Percentiles rank a stretch among this genome's conserved stretches.
Conservation (phyloP, 2,888 invertebrate species). For the Oligia fasciuncula region DNA sequence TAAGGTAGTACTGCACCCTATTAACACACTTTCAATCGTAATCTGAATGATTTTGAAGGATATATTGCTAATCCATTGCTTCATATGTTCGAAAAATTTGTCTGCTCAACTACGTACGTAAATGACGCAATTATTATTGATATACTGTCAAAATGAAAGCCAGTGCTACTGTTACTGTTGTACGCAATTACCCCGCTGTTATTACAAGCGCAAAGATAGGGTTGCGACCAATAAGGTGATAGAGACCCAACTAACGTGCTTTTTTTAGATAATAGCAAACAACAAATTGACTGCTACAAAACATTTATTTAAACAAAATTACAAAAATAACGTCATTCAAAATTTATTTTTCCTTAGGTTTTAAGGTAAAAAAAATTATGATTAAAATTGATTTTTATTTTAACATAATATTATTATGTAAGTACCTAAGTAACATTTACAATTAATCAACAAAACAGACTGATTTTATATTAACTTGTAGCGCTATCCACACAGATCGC, state of each 20-base stretch:
- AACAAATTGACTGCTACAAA: neutral
- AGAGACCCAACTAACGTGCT: neutral
- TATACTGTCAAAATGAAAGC: too few species aligned
- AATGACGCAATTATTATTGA: too few species aligned
- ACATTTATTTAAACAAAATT: slow-evolving; percentile 17
- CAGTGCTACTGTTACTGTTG: too few species aligned
- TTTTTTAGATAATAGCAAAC: neutral
- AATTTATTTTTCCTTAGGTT: neutral
- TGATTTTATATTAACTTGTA: neutral
- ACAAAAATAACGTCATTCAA: neutral
- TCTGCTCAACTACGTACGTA: too few species aligned
- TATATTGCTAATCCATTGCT: too few species aligned
- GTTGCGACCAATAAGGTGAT: neutral
- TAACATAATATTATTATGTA: too few species aligned
- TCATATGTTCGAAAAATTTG: too few species aligned
- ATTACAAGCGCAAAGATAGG: neutral
- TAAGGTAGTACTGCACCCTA: too few species aligned
- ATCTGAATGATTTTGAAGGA: too few species aligned
- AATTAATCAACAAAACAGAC: slow-evolving; percentile 14
- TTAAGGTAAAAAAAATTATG: neutral
- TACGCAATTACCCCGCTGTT: too few species aligned
- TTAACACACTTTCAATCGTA: too few species aligned
- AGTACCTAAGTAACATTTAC: neutral
- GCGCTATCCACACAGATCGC: neutral
- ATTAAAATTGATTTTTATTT: slow-evolving; percentile 2